Base-by-base conservation (phyloP, 1,140 invertebrate species). In the Venturia canescens region DNA sequence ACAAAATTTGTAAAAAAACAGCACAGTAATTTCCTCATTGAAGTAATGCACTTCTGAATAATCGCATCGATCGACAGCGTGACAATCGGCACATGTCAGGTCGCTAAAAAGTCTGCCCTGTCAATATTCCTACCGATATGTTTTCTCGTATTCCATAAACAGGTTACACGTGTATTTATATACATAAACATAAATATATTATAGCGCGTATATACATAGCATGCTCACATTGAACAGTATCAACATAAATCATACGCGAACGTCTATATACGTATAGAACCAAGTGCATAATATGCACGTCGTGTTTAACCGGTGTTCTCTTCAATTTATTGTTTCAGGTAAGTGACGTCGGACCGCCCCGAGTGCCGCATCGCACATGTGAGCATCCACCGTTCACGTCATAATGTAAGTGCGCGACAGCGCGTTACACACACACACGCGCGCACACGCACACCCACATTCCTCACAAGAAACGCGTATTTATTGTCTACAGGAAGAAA, bases 301-400 rank as follows among this genome's bases (percentile, higher is more conserved):
- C 87, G 83, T 86, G 86, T 91, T 76, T 76, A 92, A 92, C 88
- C 86, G 87, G 53, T 76, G 74, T 76, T 76, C 74, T 88, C 85
- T 89, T 87, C 89, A 89, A 92, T 92, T 92, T 92, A 92, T 92
- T 92, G 90, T 92, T 92, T 91, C 90, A 92, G 91, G 91, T 92
- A 92, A 92, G 91, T 91, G 91, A 91, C 89, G 86, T 87, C 86
- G 87, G 85, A 86, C 86, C 89, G 88, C 89, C 89, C 85, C 84
- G 84, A 87, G 88, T 82, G 86, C 82, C 83, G 78, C 83, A 81
- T 83, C 87, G 84, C 86, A 86, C 85, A 88, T 86, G 86, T 82
- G 86, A 86, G 83, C 85, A 88, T 88, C 84, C 85, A 87, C 85
- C 86, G 87, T 88, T 88, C 86, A 86, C 84, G 85, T 84, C 87